Conservation (phyloP, 2,797 vertebrate genomes). For the Pseudochirops cupreus region DNA sequence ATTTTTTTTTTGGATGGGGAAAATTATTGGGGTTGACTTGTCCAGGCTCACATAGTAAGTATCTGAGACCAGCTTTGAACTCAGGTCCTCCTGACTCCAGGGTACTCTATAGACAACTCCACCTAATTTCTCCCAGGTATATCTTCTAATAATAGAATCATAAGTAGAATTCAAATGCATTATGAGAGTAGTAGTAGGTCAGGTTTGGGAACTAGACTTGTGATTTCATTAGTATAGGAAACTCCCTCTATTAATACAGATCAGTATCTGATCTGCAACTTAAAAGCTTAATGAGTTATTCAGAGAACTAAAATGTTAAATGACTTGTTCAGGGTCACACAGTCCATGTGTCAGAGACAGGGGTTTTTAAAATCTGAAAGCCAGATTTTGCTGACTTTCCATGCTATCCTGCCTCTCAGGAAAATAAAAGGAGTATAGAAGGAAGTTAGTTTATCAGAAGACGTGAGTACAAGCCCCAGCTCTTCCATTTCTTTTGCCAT, state of each 20-base stretch:
- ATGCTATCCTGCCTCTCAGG: conserved; percentile 29
- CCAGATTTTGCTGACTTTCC: conserved; percentile 24
- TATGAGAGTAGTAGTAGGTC: background rate
- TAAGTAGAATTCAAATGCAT: background rate
- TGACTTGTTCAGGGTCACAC: conserved; percentile 22
- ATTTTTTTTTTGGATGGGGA: too few relatives aligned
- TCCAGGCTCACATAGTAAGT: too few relatives aligned
- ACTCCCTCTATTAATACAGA: background rate
- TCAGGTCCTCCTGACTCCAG: too few relatives aligned
- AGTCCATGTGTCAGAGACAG: background rate
- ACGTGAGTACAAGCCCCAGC: background rate
- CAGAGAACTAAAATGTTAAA: conserved; percentile 24
- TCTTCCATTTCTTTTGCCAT: background rate
- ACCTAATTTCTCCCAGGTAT: too few relatives aligned
- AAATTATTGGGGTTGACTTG: too few relatives aligned
- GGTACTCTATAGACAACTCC: too few relatives aligned
- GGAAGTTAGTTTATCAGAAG: background rate
- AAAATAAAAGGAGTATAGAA: background rate
- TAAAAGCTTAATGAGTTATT: background rate
- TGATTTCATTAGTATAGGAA: background rate
- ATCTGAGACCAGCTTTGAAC: too few relatives aligned
- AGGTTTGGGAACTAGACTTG: background rate
- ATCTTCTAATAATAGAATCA: background rate
- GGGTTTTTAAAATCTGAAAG: conserved; percentile 17
- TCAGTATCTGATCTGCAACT: background rate